These are phyloP conservation scores for Cyprinodon tularosa DNA, from an alignment of 2,113 vertebrate genomes.

Conservation along the genomic window DNA sequence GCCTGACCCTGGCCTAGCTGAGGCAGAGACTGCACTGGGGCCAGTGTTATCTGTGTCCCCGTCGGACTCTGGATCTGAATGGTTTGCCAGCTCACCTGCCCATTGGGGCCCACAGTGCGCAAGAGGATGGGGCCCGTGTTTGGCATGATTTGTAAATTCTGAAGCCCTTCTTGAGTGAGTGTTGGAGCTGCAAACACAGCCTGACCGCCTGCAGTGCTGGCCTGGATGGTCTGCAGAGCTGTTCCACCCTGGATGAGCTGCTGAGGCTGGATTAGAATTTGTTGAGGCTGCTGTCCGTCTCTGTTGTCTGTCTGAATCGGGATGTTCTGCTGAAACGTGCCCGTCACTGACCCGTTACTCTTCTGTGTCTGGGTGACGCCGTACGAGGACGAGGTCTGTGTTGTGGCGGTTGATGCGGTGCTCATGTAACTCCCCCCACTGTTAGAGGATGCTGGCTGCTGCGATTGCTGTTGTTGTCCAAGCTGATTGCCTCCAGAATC, in stretches of 20 bases:
- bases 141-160: constrained; percentile 94
- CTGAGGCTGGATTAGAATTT: constrained; percentile 85
- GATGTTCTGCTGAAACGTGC: constrained; percentile 74
- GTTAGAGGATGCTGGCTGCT: constrained; percentile 65
- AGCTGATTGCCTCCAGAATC: constrained; percentile 64
- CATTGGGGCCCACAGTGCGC: constrained; percentile 92
- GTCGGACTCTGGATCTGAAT: constrained; percentile 94
- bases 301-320: constrained; percentile 76
- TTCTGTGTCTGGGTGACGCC: constrained; percentile 69
- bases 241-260: constrained; percentile 88
- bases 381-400: constrained; percentile 81
- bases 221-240: constrained; percentile 87
- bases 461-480: constrained; percentile 53
- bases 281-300: constrained; percentile 80
- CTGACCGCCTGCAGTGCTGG: constrained; percentile 83
- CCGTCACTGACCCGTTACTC: constrained; percentile 46
- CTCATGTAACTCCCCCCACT: constrained; percentile 62
- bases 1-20: constrained; percentile 84
- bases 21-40: constrained; percentile 88
- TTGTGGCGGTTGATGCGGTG: constrained; percentile 81
- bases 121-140: constrained; percentile 92
- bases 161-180: constrained; percentile 91
- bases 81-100: constrained; percentile 97
- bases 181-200: constrained; percentile 87
- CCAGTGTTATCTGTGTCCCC: constrained; percentile 93